Percentiles rank a stretch among this genome's conserved stretches.
These are phyloP conservation scores for Daboia siamensis DNA, from an alignment of 2,113 vertebrate species.

Conservation along the genomic window DNA sequence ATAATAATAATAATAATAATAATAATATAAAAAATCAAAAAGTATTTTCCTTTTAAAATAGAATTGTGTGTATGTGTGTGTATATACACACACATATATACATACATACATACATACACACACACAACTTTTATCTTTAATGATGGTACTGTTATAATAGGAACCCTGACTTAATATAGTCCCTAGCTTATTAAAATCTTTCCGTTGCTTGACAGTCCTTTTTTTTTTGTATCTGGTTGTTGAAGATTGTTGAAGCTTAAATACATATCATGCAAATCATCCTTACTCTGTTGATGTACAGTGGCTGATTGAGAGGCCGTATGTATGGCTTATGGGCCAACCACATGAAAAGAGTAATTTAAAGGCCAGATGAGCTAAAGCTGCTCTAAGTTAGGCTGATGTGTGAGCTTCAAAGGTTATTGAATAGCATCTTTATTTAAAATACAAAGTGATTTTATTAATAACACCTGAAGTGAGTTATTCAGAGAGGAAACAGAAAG, in stretches of 20 bases:
- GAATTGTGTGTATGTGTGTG: conserved; percentile 63
- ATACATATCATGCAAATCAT: conserved; percentile 95
- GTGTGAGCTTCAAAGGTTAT: conserved; percentile 88
- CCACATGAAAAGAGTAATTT: conserved; percentile 92
- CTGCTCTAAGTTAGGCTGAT: conserved; percentile 88
- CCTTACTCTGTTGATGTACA: conserved; percentile 81
- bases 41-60: conserved; percentile 35
- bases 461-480: conserved; percentile 75
- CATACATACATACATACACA: too few species aligned
- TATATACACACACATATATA: conserved; percentile 61
- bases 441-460: conserved; percentile 79
- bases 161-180: conserved; percentile 76
- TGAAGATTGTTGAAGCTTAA: conserved; percentile 87
- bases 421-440: conserved; percentile 83
- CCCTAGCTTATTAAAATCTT: conserved; percentile 92
- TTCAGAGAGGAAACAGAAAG: conserved; percentile 60
- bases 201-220: conserved; percentile 82
- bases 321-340: conserved; percentile 80
- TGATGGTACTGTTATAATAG: conserved; percentile 60
- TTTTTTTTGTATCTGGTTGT: conserved; percentile 77
- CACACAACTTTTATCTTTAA: conserved; percentile 42
- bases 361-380: conserved; percentile 85
- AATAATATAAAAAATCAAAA: conserved; percentile 3
- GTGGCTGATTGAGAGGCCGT: conserved; percentile 88
- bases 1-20: neutral